These are phyloP conservation scores for Amphipyra tragopoginis DNA, from an alignment of 2,888 invertebrate species.

Conservation along the genomic window DNA sequence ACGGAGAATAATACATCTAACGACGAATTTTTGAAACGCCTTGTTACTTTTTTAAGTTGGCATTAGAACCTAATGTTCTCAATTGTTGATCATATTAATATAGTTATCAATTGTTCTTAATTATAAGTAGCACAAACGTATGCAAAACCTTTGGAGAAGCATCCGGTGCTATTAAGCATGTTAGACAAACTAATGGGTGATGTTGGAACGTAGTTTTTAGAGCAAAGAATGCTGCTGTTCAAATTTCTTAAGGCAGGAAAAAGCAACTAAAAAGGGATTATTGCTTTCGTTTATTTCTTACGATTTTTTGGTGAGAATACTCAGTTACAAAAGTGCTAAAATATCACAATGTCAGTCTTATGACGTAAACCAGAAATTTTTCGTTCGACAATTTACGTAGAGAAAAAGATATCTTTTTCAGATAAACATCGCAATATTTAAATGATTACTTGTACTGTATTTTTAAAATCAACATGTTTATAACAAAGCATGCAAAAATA, in stretches of 20 bases:
- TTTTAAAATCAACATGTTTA: conserved; percentile 46
- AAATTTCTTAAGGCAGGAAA: not conserved
- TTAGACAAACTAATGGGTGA: too few species aligned
- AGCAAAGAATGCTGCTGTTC: too few species aligned
- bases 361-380: conserved; percentile 37
- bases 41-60: not conserved
- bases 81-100: too few species aligned
- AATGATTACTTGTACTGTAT: conserved; percentile 33
- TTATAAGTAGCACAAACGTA: too few species aligned
- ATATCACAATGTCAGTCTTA: conserved; percentile 4
- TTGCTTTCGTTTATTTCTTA: too few species aligned
- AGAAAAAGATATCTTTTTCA: conserved; percentile 15
- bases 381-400: conserved; percentile 12
- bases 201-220: too few species aligned
- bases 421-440: conserved; percentile 25
- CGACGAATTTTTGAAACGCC: not conserved
- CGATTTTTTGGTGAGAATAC: not conserved
- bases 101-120: too few species aligned
- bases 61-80: not conserved
- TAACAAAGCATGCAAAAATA: conserved; percentile 30
- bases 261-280: not conserved
- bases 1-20: conserved; percentile 11
- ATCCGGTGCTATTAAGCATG: too few species aligned
- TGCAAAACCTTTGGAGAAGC: too few species aligned
- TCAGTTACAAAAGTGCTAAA: conserved; percentile 1